Conservation (phyloP, 2,888 invertebrate genomes). For the Drosophila paramelanica region DNA sequence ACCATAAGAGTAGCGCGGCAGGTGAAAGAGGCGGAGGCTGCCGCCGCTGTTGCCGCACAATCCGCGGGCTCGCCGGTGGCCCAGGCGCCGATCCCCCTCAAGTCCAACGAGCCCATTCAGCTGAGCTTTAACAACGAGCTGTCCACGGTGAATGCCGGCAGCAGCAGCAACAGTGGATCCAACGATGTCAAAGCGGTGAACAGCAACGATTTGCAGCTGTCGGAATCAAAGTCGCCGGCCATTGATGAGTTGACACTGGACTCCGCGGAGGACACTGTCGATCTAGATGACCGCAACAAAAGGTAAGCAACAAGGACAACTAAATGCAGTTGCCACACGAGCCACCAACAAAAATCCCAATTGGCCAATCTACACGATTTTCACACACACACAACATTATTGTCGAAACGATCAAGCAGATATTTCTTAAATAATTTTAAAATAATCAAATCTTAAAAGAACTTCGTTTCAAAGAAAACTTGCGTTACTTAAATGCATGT, state of each 20-base stretch:
- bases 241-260: constrained; percentile 90
- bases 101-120: constrained; percentile 77
- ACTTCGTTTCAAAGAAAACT: no score
- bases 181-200: constrained; percentile 72
- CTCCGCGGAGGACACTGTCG: constrained; percentile 89
- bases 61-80: constrained; percentile 54
- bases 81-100: constrained; percentile 67
- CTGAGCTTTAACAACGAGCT: constrained; percentile 83
- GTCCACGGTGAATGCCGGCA: constrained; percentile 48
- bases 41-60: constrained; percentile 69
- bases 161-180: constrained; percentile 59
- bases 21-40: constrained; percentile 83
- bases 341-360: constrained; percentile 13
- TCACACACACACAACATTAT: neutral
- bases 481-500: no score
- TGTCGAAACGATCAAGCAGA: constrained; percentile 6
- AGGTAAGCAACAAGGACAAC: constrained; percentile 84
- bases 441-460: no score
- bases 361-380: neutral
- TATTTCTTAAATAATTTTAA: neutral
- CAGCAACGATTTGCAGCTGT: constrained; percentile 85
- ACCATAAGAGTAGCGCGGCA: constrained; percentile 85
- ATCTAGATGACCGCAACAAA: constrained; percentile 93
- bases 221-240: constrained; percentile 88
- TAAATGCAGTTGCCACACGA: neutral